Conservation (phyloP, 2,797 vertebrate genomes). For the Parotocinclus haroldoi region DNA sequence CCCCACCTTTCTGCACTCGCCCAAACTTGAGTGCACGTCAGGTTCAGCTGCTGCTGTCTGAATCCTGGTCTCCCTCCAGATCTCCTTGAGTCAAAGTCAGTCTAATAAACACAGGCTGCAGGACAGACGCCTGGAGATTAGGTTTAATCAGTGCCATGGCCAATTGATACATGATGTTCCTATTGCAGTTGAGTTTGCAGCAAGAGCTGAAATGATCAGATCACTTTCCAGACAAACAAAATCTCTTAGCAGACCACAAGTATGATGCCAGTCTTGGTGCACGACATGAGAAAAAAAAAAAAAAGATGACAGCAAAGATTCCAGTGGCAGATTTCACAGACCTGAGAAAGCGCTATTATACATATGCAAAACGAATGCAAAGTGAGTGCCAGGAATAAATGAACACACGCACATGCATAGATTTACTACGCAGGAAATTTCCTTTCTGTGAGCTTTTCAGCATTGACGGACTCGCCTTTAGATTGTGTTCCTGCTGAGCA, state of each 20-base stretch:
- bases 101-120: constrained; percentile 55
- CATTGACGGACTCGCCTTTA: no score
- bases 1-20: neutral
- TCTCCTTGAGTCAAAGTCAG: constrained; percentile 71
- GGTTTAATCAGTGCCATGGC: constrained; percentile 11
- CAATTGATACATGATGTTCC: constrained; percentile 7
- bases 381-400: constrained; percentile 56
- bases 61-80: constrained; percentile 42
- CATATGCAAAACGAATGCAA: constrained; percentile 66
- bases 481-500: no score
- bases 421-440: no score
- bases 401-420: constrained; percentile 67
- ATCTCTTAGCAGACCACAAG: constrained; percentile 3
- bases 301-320: neutral
- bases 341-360: constrained; percentile 31
- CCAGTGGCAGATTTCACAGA: constrained; percentile 9
- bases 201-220: constrained; percentile 14
- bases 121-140: constrained; percentile 21
- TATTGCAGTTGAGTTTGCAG: neutral
- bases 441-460: neutral
- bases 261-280: constrained; percentile 19
- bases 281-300: constrained; percentile 1
- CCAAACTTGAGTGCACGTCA: constrained; percentile 45
- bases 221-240: constrained; percentile 17
- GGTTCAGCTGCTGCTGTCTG: constrained; percentile 63